Conservation (phyloP, 2,888 invertebrate species). For the Polylopha cassiicola region DNA sequence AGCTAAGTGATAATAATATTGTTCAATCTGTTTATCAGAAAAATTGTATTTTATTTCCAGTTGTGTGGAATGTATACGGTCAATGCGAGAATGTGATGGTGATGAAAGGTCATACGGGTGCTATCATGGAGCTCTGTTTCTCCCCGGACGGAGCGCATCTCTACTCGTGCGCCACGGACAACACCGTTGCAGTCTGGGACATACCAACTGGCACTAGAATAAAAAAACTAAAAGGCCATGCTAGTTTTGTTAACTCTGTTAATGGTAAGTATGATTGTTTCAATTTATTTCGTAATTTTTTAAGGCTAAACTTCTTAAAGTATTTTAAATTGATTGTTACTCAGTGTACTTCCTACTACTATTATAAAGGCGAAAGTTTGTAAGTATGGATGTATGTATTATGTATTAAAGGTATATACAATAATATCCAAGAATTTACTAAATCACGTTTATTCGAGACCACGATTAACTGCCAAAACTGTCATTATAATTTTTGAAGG, state of each 20-base stretch:
- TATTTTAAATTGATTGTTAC: too few relatives aligned
- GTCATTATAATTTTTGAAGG: too few relatives aligned
- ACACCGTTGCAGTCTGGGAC: conserved; percentile 97
- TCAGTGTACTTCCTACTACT: too few relatives aligned
- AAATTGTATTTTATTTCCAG: conserved; percentile 75
- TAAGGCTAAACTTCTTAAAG: not conserved
- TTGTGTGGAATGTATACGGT: conserved; percentile 97
- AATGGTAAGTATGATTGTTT: conserved; percentile 58
- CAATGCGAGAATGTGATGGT: conserved; percentile 98
- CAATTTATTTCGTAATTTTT: not conserved
- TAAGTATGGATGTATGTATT: too few relatives aligned
- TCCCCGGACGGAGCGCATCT: conserved; percentile 90
- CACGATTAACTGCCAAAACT: too few relatives aligned
- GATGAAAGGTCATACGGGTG: conserved; percentile 96
- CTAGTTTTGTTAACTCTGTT: conserved; percentile 85
- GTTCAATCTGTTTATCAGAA: too few relatives aligned
- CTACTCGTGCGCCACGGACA: conserved; percentile 95
- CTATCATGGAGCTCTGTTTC: conserved; percentile 94
- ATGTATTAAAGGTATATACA: too few relatives aligned
- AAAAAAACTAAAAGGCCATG: conserved; percentile 92
- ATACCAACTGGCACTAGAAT: conserved; percentile 90
- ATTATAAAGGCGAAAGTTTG: too few relatives aligned
- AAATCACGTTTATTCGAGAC: too few relatives aligned
- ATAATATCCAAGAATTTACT: too few relatives aligned
- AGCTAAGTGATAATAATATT: too few relatives aligned